phyloP scores from a whole-genome alignment of 2,797 vertebrate species.

The Hypotaenidia philippensis region DNA sequence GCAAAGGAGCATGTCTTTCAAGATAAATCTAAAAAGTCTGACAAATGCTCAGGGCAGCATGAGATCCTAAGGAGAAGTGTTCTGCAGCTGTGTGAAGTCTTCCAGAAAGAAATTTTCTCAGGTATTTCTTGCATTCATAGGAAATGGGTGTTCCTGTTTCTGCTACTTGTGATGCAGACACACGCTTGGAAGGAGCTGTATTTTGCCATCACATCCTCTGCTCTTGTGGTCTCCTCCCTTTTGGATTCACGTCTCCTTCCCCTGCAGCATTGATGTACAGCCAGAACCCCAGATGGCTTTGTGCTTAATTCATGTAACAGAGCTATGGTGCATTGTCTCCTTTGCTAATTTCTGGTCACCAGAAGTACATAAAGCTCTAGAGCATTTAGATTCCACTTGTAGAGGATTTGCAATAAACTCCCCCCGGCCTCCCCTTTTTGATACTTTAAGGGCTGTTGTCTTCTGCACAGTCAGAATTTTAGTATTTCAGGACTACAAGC shows the following conservation, averaged over 20 bases:
- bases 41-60: background rate
- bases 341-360: background rate
- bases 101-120: background rate
- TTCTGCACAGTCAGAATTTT: background rate
- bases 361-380: background rate
- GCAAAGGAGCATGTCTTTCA: background rate
- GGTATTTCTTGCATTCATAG: background rate
- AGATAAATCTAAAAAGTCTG: background rate
- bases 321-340: background rate
- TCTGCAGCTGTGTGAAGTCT: background rate
- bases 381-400: background rate
- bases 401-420: background rate
- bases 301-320: background rate
- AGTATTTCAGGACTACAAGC: background rate
- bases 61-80: background rate
- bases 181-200: background rate
- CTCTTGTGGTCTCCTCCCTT: background rate
- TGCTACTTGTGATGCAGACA: background rate
- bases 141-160: background rate
- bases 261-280: background rate
- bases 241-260: background rate
- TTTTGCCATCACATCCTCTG: background rate
- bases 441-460: background rate
- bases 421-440: rapidly evolving
- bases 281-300: background rate